A percentile compares a stretch with the other conserved stretches of the same genome.
Evolutionary conservation across 1,140 invertebrate genomes (phyloP).

Genomic region (Drosophila pectinifera): DNA sequence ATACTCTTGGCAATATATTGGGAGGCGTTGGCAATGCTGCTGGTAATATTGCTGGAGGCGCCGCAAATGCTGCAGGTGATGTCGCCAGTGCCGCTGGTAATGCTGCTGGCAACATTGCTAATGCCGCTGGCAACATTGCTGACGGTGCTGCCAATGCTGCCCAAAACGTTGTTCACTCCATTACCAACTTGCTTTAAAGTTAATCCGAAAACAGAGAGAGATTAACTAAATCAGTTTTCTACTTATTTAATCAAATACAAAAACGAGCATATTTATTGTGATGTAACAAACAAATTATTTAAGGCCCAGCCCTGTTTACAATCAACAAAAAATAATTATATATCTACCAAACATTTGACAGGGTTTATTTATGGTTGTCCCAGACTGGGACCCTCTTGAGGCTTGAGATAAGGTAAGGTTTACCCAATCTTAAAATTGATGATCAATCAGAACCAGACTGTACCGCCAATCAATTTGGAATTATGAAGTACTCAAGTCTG

Average conservation of each 20-base stretch:
- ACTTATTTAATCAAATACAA: constrained; percentile 12
- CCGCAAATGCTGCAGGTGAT: background rate
- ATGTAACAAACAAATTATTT: background rate
- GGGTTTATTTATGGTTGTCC: constrained; percentile 2
- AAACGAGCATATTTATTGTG: constrained; percentile 1
- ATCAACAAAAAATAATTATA: background rate
- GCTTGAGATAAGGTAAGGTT: constrained; percentile 17
- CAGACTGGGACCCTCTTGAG: constrained; percentile 6
- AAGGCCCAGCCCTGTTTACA: too few relatives aligned
- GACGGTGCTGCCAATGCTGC: background rate
- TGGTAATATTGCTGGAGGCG: constrained; percentile 11
- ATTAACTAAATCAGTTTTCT: too few relatives aligned
- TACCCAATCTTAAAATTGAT: constrained; percentile 19
- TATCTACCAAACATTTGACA: background rate
- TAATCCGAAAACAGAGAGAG: too few relatives aligned
- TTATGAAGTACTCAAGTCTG: constrained; percentile 40
- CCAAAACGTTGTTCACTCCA: constrained; percentile 12
- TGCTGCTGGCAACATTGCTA: constrained; percentile 10
- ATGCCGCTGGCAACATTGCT: constrained; percentile 7
- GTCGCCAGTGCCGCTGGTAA: background rate
- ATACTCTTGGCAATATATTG: constrained; percentile 25
- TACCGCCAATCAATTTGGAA: constrained; percentile 19
- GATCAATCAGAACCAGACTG: constrained; percentile 38
- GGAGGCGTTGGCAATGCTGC: constrained; percentile 11
- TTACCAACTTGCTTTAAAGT: constrained; percentile 17